Percentiles rank a stretch among this genome's conserved stretches.
Conservation (phyloP, 2,888 invertebrate species). For the Orthosia gothica region DNA sequence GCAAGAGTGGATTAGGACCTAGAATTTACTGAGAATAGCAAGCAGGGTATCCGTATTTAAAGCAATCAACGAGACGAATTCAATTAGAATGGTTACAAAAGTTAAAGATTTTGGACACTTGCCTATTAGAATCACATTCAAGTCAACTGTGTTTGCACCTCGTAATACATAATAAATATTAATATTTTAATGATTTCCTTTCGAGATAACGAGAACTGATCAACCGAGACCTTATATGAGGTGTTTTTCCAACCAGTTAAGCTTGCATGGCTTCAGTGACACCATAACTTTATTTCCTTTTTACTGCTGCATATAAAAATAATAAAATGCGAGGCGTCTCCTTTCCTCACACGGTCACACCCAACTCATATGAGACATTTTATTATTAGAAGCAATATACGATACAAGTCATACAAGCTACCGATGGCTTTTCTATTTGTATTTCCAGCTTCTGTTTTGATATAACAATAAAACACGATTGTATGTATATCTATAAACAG, state of each 20-base stretch:
- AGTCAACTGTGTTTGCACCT: not conserved
- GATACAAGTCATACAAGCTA: constrained; percentile 51
- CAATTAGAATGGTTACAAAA: not conserved
- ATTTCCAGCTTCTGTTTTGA: constrained; percentile 65
- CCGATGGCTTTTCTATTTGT: constrained; percentile 60
- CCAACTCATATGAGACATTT: constrained; percentile 15
- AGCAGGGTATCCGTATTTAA: not conserved
- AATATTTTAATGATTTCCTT: not conserved
- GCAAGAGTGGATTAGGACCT: not conserved
- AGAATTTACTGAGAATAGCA: not conserved
- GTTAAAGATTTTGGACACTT: not conserved
- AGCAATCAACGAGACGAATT: constrained; percentile 6
- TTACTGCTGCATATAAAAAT: constrained; percentile 29
- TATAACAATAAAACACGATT: constrained; percentile 69
- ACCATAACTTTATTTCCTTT: constrained; percentile 14
- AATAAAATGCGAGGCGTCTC: constrained; percentile 18
- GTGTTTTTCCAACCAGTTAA: constrained; percentile 1
- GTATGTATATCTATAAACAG: constrained; percentile 66
- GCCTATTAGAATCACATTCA: not conserved
- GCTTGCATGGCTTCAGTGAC: constrained; percentile 4
- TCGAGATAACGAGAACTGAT: not conserved
- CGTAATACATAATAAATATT: no score
- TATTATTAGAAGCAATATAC: constrained; percentile 51
- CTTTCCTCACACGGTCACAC: constrained; percentile 21
- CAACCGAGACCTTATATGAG: not conserved